These are phyloP conservation scores for Syrphus vitripennis DNA, from an alignment of 2,888 invertebrate genomes.

Conservation along the genomic window DNA sequence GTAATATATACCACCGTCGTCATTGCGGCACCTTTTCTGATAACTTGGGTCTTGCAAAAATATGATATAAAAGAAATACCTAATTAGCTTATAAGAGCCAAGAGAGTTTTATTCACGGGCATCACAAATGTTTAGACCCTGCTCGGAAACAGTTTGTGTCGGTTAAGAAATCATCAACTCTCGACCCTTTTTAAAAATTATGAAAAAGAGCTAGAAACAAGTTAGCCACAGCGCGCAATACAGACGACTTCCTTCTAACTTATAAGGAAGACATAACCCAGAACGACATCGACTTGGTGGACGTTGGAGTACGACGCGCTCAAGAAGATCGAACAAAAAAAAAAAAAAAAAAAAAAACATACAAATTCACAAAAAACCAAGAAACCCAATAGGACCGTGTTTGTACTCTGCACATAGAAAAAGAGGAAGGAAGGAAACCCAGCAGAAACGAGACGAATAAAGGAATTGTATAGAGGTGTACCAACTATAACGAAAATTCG, in stretches of 20 bases:
- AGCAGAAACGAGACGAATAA: slow-evolving; percentile 13
- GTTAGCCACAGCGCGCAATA: not conserved
- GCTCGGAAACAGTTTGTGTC: slow-evolving; percentile 26
- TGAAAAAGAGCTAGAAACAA: slow-evolving; percentile 35
- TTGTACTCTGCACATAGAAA: no score
- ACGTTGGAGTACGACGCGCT: no score
- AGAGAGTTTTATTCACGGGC: not conserved
- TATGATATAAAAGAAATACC: slow-evolving; percentile 34
- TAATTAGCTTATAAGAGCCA: slow-evolving; percentile 38
- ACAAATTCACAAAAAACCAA: slow-evolving; percentile 5
- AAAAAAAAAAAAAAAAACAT: no score
- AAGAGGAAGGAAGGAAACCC: slow-evolving; percentile 49
- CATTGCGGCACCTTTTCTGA: slow-evolving; percentile 39
- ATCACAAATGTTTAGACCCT: slow-evolving; percentile 55
- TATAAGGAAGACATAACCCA: not conserved
- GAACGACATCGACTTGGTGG: slow-evolving; percentile 14
- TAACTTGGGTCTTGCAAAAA: slow-evolving; percentile 35
- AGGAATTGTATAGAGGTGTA: not conserved
- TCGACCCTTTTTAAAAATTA: slow-evolving; percentile 25
- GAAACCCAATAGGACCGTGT: slow-evolving; percentile 45
- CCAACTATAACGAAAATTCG: slow-evolving; percentile 39
- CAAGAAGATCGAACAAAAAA: slow-evolving; percentile 25
- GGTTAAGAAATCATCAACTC: slow-evolving; percentile 48
- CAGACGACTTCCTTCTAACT: slow-evolving; percentile 7
- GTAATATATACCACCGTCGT: slow-evolving; percentile 56